Evolutionary conservation across 2,113 vertebrate species (phyloP).

Genomic region (Sturnus vulgaris): DNA sequence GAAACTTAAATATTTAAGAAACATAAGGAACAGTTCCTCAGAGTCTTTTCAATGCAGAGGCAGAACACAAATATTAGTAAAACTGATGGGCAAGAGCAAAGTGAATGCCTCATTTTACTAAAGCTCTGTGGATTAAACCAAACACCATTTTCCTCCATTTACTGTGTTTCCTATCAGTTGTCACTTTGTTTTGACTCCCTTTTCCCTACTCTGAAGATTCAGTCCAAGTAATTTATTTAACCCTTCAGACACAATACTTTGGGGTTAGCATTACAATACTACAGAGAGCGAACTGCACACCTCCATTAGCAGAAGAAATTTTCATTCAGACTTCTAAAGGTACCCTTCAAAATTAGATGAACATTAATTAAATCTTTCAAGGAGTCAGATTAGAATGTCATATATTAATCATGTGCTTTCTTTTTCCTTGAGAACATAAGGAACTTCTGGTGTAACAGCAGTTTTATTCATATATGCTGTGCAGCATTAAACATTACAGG

Average conservation of each 20-base stretch:
- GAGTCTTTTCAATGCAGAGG: not conserved
- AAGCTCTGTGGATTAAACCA: not conserved
- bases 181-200: not conserved
- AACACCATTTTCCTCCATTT: not conserved
- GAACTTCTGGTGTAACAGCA: not conserved
- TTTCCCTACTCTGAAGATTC: not conserved
- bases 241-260: not conserved
- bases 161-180: not conserved
- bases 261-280: not conserved
- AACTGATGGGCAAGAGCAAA: not conserved
- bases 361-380: not conserved
- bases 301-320: not conserved
- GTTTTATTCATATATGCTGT: not conserved
- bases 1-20: not conserved
- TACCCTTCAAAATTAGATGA: not conserved
- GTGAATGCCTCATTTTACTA: not conserved
- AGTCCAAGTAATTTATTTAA: not conserved
- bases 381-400: not conserved
- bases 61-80: not conserved
- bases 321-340: not conserved
- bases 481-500: not conserved
- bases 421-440: not conserved
- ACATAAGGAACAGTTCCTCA: not conserved
- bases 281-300: not conserved
- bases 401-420: not conserved